A percentile compares a stretch with the other conserved stretches of the same genome.
Evolutionary conservation across 2,113 vertebrate species (phyloP).

Genomic region (Poecilia latipinna): DNA sequence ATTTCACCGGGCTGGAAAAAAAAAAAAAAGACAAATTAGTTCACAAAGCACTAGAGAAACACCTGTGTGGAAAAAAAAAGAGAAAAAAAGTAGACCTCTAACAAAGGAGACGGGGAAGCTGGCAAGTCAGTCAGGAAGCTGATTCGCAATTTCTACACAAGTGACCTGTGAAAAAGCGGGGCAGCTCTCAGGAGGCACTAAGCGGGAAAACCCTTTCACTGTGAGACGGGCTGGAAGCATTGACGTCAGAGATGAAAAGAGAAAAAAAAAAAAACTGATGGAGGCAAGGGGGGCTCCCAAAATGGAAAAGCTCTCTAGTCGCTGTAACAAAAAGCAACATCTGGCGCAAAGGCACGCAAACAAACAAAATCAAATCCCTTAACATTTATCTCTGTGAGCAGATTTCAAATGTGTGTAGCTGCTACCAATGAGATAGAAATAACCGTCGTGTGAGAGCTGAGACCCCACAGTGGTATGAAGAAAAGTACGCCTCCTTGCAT

Average conservation of each 20-base stretch:
- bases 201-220: conserved; percentile 73
- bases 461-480: background rate
- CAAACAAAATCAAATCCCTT: background rate
- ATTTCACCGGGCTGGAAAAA: conserved; percentile 26
- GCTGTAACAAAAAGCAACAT: conserved; percentile 39
- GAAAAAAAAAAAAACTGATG: conserved; percentile 35
- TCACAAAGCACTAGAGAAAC: conserved; percentile 22
- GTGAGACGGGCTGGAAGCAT: conserved; percentile 40
- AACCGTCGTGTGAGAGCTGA: background rate
- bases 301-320: conserved; percentile 60
- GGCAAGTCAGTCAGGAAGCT: conserved; percentile 39
- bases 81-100: background rate
- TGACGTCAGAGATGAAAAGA: conserved; percentile 56
- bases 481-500: too few species aligned
- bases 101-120: conserved; percentile 47
- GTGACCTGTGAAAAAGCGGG: conserved; percentile 31
- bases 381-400: background rate
- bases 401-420: background rate
- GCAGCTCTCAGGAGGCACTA: conserved; percentile 40
- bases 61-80: conserved; percentile 40
- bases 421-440: background rate
- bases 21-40: conserved; percentile 8
- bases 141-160: conserved; percentile 46
- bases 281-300: conserved; percentile 53
- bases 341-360: conserved; percentile 17